phyloP scores from a whole-genome alignment of 2,113 vertebrate genomes.

The Columbina picui region DNA sequence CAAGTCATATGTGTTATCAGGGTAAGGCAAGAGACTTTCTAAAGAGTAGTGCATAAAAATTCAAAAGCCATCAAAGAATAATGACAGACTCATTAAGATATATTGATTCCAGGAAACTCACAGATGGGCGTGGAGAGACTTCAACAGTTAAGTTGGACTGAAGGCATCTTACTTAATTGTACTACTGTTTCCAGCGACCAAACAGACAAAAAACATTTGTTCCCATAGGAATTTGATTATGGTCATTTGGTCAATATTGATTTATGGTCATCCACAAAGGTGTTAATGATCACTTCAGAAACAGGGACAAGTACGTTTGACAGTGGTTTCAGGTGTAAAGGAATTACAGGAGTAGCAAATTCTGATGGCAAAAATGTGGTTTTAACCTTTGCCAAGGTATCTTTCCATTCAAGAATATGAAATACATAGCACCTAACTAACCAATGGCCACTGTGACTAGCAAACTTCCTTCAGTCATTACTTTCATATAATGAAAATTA shows the following conservation, averaged over 20 bases:
- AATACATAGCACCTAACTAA: not conserved
- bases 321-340: not conserved
- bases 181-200: not conserved
- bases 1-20: not conserved
- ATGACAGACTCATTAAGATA: not conserved
- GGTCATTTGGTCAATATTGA: no score
- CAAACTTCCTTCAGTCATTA: not conserved
- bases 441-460: not conserved
- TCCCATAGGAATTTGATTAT: not conserved
- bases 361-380: not conserved
- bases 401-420: not conserved
- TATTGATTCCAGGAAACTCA: not conserved
- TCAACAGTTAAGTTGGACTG: not conserved
- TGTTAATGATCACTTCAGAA: not conserved
- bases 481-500: not conserved
- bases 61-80: not conserved
- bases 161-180: not conserved
- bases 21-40: not conserved
- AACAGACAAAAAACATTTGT: not conserved
- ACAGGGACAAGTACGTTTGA: not conserved
- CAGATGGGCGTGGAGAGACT: not conserved
- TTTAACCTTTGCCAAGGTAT: not conserved
- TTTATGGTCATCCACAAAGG: not conserved
- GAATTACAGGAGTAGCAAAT: not conserved
- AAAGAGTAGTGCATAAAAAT: not conserved